A percentile compares a stretch with the other conserved stretches of the same genome.
phyloP scores from a whole-genome alignment of 2,113 vertebrate species.

The Prunella fulvescens region DNA sequence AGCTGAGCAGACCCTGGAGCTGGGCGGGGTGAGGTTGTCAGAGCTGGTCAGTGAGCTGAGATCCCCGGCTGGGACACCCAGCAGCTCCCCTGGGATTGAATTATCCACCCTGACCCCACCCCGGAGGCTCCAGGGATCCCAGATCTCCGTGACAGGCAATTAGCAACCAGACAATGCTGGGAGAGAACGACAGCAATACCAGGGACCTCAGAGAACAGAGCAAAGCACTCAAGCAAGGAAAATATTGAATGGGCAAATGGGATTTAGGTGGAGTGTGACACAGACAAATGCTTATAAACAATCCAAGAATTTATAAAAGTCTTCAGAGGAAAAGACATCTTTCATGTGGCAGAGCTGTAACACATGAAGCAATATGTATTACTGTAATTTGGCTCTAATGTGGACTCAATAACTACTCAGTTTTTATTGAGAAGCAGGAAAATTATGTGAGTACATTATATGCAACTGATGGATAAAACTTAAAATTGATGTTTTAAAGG shows the following conservation, averaged over 20 bases:
- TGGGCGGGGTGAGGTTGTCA: background rate
- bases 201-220: background rate
- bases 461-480: background rate
- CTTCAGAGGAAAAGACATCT: background rate
- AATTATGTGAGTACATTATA: background rate
- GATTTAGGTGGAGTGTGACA: constrained; percentile 7
- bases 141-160: background rate
- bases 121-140: background rate
- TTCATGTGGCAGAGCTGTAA: background rate
- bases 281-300: background rate
- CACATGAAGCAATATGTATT: background rate
- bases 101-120: constrained; percentile 20
- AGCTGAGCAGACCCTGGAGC: background rate
- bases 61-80: background rate
- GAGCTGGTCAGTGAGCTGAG: background rate
- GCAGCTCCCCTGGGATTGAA: constrained; percentile 21
- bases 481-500: background rate
- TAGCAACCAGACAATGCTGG: background rate
- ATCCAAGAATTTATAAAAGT: background rate
- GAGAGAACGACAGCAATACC: background rate
- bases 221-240: background rate
- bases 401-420: background rate
- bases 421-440: background rate
- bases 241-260: background rate
- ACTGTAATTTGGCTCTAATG: background rate